Evolutionary conservation across 2,888 invertebrate species (phyloP), one percentile per base, ranked within the genome.

Genomic region (Ophioninae sp.): DNA sequence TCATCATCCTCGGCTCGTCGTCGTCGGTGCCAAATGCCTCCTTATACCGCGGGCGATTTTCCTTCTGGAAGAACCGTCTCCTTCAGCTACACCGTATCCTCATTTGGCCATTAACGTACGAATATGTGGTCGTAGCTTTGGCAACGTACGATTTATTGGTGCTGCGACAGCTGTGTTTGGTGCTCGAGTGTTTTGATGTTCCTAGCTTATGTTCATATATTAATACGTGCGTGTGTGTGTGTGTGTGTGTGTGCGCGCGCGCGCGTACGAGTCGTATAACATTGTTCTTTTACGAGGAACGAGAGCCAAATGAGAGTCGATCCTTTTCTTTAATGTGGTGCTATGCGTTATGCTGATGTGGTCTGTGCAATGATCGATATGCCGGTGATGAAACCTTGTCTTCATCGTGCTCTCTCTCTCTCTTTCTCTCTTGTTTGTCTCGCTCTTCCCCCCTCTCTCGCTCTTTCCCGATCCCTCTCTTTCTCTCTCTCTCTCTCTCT

Each of bases 101-200:
- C 72, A 61, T 50, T 50, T 50, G 68, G 79, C 67, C 75, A 79
- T 79, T 68, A 74, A 20, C 67, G 37, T 73, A 68, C 41, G 44
- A 61, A 17, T 37, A 61, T 74, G 76, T 81, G 79, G 76, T 79
- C 50, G 68, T 68, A 79, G 81, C 84, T 84, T 82, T 81, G 79
- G 81, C 81, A 82, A 81, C 84, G 56, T 78, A 70, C 72, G 84
- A 79, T 73, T 74, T 79, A 79, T 65, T 64, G 81, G 65, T 67
- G 73, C 82, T 79, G 82, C 82, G 79, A 82, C 84, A 68, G 84
- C 82, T 84, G 83, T 79, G 73, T 84, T 75, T 81, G 74, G 81
- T 82, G 84, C 84, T 84, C 84, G 84, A 84, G 81, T 84, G 84
- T 84, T 76, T 79, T 84, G 70, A 76, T 81, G 79, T 81, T 13